phyloP scores from a whole-genome alignment of 1,140 invertebrate species.

The Tetraneura akinire region DNA sequence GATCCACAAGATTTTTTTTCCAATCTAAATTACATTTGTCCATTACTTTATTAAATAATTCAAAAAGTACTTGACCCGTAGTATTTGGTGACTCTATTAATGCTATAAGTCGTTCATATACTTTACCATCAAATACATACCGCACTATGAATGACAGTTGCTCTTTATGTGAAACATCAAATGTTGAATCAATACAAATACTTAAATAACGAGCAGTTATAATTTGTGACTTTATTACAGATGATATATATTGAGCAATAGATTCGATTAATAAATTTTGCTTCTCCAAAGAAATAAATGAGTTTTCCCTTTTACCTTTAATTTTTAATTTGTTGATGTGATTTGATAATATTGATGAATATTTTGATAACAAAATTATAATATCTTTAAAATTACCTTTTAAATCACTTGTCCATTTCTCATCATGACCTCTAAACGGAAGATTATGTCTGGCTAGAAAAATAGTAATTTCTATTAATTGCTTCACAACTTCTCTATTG shows the following conservation, averaged over 20 bases:
- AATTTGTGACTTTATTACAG: too few relatives aligned
- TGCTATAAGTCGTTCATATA: neutral
- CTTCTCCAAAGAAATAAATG: too few relatives aligned
- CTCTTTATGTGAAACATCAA: too few relatives aligned
- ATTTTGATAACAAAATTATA: neutral
- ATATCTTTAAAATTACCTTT: conserved; percentile 1
- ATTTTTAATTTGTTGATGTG: neutral
- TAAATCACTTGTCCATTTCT: neutral
- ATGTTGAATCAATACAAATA: too few relatives aligned
- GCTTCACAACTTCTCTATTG: neutral
- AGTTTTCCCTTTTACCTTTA: too few relatives aligned
- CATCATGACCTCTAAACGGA: neutral
- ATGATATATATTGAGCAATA: too few relatives aligned
- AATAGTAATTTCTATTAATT: neutral
- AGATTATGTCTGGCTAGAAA: neutral
- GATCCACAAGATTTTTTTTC: neutral
- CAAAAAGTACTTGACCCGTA: neutral
- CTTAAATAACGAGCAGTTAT: too few relatives aligned
- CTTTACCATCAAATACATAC: neutral
- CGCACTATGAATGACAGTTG: too few relatives aligned
- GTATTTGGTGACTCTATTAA: neutral
- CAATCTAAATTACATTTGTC: neutral
- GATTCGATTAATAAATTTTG: too few relatives aligned
- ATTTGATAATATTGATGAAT: neutral
- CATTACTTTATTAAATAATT: neutral